phyloP scores from a whole-genome alignment of 2,888 invertebrate species.

The Ditula angustiorana region DNA sequence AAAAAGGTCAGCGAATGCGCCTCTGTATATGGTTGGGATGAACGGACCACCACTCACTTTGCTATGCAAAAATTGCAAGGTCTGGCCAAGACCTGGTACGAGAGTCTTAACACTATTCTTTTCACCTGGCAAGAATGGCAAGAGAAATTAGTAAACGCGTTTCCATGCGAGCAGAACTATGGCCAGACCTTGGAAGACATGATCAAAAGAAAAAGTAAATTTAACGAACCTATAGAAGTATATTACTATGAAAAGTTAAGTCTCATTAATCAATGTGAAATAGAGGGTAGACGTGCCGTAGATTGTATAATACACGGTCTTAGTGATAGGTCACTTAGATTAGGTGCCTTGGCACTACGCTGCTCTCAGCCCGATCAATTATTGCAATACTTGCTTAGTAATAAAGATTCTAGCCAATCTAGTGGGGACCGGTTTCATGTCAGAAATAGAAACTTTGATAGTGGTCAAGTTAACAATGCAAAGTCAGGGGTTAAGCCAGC shows the following conservation, averaged over 20 bases:
- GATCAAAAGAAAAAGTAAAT: constrained; percentile 20
- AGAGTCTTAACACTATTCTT: constrained; percentile 26
- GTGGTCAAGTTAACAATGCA: background rate
- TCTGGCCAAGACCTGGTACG: constrained; percentile 34
- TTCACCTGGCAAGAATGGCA: constrained; percentile 24
- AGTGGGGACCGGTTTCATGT: background rate
- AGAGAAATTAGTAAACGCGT: constrained; percentile 7
- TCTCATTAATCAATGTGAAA: constrained; percentile 37
- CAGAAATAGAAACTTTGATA: constrained; percentile 10
- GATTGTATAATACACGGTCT: constrained; percentile 47
- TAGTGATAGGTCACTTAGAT: constrained; percentile 42
- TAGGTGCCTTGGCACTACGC: constrained; percentile 43
- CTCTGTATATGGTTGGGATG: constrained; percentile 34
- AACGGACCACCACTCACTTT: constrained; percentile 27
- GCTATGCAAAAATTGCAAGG: constrained; percentile 37
- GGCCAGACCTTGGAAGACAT: constrained; percentile 27
- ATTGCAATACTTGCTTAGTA: constrained; percentile 40
- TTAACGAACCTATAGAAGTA: constrained; percentile 41
- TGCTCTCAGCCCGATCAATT: constrained; percentile 42
- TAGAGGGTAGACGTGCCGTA: constrained; percentile 43
- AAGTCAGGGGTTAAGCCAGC: background rate
- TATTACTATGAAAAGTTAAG: constrained; percentile 45
- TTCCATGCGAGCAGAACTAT: constrained; percentile 17
- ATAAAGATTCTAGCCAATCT: constrained; percentile 29
- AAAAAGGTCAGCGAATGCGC: constrained; percentile 41